phyloP scores from a whole-genome alignment of 2,797 vertebrate species.

The Hemibagrus guttatus region DNA sequence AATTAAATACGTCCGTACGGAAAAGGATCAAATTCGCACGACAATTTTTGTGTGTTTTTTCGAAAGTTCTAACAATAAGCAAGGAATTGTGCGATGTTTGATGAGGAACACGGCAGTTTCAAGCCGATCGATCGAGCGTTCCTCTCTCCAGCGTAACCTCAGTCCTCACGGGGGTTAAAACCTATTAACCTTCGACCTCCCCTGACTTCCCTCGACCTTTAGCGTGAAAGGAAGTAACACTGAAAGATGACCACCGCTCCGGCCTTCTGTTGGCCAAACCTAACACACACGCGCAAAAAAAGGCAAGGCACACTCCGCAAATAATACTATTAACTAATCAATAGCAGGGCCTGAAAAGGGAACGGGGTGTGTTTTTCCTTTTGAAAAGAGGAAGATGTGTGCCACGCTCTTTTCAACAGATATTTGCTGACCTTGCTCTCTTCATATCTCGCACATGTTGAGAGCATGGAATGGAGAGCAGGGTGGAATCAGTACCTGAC shows the following conservation, averaged over 20 bases:
- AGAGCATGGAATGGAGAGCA: neutral
- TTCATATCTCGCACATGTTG: neutral
- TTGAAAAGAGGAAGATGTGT: conserved; percentile 32
- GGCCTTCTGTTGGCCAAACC: conserved; percentile 58
- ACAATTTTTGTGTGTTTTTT: neutral
- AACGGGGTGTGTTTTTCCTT: conserved; percentile 12
- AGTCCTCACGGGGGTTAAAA: conserved; percentile 52
- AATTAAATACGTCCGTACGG: neutral
- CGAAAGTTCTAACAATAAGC: neutral
- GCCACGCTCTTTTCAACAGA: neutral
- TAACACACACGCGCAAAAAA: conserved; percentile 39
- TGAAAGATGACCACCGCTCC: conserved; percentile 58
- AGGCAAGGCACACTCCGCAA: conserved; percentile 54
- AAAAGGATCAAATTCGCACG: neutral
- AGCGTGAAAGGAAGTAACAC: conserved; percentile 46
- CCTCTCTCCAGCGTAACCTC: conserved; percentile 47
- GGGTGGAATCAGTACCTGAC: neutral
- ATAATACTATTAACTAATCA: conserved; percentile 62
- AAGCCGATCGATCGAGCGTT: conserved; percentile 25
- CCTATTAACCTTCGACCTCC: conserved; percentile 57
- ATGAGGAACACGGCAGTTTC: conserved; percentile 2
- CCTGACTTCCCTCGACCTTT: conserved; percentile 51
- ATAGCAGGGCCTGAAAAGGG: conserved; percentile 47
- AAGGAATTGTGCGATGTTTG: neutral
- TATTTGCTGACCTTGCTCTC: neutral